Base-by-base conservation (phyloP, 2,888 invertebrate species). In the Scaptodrosophila latifasciaeformis region DNA sequence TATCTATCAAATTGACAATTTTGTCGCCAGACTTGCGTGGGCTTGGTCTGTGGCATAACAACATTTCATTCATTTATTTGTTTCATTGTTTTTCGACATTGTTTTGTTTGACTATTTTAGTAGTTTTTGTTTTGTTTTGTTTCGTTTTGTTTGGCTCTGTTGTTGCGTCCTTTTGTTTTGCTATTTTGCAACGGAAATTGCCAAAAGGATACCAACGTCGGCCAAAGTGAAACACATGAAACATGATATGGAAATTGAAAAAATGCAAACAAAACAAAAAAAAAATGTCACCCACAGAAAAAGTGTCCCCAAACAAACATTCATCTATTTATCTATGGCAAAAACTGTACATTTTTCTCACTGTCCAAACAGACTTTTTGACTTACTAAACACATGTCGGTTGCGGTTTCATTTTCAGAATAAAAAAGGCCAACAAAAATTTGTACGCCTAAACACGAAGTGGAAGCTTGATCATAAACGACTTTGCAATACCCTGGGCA, bases 121-220 rank as follows among this genome's bases (percentile, higher is more conserved):
- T 2, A 34, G 1, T 9, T 2, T 3, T n/a, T 34, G 34, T 13
- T 1, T 13, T 34, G 13, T 34, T 10, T 34, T 34, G 5, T 27
- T 27, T 9, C 10, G 13, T 34, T 34, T 34, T 13, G n/a, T n/a
- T n/a, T 34, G 2, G 13, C 15, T 0, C 34, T 34, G 10, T 13
- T 34, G 1, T 12, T 31, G 31, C 3, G 10, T n/a, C 7, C 34
- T 53, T 54, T 66, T 76, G 70, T 44, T 69, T 65, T 24, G 9
- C 53, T 35, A 58, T 54, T 50, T 68, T 59, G 52, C 60, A 54
- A 54, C 59, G 69, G 76, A 70, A 75, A 75, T 65, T 61, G 43
- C 58, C 63, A 58, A 60, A 65, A 65, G 55, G 58, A 59, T 49
- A 35, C 49, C 15, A 58, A 54, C 30, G 42, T 45, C 37, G 49